Conservation (phyloP, 2,888 invertebrate genomes). For the Apamea epomidion region DNA sequence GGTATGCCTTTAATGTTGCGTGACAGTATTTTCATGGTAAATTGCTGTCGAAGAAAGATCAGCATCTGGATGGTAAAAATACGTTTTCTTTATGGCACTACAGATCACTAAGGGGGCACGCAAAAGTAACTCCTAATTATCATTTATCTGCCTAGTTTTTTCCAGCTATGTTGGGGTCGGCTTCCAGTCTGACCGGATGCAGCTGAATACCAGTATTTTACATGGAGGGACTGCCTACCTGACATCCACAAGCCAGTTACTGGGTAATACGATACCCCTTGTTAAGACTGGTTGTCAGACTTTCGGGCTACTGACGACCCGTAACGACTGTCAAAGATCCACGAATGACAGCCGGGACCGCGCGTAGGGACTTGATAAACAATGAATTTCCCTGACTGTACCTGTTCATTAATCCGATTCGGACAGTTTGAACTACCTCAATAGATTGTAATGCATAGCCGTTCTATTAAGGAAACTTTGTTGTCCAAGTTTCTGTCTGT, state of each 20-base stretch:
- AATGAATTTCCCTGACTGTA: not conserved
- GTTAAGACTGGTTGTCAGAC: too few species aligned
- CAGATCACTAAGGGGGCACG: not conserved
- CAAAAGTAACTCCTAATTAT: too few species aligned
- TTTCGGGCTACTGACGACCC: too few species aligned
- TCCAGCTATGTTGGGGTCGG: too few species aligned
- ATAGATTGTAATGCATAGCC: not conserved
- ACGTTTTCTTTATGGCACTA: not conserved
- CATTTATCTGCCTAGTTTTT: too few species aligned
- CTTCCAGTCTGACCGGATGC: too few species aligned
- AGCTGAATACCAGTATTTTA: too few species aligned
- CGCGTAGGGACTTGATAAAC: not conserved
- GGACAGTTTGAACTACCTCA: not conserved
- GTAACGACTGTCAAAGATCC: too few species aligned
- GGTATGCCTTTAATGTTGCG: conserved; percentile 33
- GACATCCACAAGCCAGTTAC: too few species aligned
- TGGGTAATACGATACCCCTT: too few species aligned
- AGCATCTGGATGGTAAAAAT: not conserved
- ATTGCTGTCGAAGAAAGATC: conserved; percentile 22
- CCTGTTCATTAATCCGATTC: not conserved
- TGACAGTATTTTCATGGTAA: conserved; percentile 36
- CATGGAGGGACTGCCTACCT: too few species aligned
- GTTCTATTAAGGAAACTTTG: not conserved
- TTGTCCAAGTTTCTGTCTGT: not conserved
- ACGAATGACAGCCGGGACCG: too few species aligned